phyloP scores from a whole-genome alignment of 2,888 invertebrate genomes.

The Pyralis farinalis region DNA sequence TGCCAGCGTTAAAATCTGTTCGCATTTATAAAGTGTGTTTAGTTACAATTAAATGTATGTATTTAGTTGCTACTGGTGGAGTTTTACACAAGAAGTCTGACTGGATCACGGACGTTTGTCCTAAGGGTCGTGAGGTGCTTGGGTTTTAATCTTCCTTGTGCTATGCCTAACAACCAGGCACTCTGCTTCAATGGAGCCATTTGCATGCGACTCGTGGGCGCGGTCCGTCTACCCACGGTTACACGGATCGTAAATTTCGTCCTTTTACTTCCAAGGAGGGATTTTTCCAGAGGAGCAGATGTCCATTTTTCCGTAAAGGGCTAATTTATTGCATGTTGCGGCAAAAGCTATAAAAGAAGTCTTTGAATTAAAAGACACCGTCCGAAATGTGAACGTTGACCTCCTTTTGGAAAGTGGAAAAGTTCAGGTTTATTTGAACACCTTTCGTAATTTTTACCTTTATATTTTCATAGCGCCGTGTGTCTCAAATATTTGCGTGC shows the following conservation, averaged over 20 bases:
- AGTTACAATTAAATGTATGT: too few species aligned
- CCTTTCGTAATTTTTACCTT: constrained; percentile 14
- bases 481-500: constrained; percentile 7
- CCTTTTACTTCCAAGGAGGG: constrained; percentile 71
- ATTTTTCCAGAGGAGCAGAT: constrained; percentile 69
- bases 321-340: constrained; percentile 73
- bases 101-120: not conserved
- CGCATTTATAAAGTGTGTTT: too few species aligned
- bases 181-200: constrained; percentile 68
- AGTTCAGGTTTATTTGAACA: constrained; percentile 25
- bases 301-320: constrained; percentile 70
- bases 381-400: constrained; percentile 53
- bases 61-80: too few species aligned
- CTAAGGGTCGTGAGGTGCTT: constrained; percentile 43
- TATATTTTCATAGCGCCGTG: not conserved
- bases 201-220: constrained; percentile 76
- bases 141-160: constrained; percentile 56
- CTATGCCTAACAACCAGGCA: constrained; percentile 41
- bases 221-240: constrained; percentile 70
- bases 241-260: constrained; percentile 76
- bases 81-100: too few species aligned
- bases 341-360: constrained; percentile 59
- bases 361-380: constrained; percentile 60
- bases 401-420: constrained; percentile 36
- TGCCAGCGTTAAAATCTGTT: too few species aligned